Conservation (phyloP, 35 echinoderm and acorn worm genomes). For the Ophioderma brevispina region DNA sequence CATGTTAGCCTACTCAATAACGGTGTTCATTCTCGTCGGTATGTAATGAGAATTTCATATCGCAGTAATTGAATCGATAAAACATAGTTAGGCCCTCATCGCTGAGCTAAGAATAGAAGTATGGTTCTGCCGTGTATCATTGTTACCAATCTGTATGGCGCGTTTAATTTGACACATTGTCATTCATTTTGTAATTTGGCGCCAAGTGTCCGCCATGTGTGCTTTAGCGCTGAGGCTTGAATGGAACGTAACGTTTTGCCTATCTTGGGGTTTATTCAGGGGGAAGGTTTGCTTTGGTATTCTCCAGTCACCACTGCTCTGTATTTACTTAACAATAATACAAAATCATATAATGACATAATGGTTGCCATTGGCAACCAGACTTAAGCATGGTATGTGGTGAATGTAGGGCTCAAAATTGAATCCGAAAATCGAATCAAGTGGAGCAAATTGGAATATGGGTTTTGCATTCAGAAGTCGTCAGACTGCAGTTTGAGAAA, state of each 20-base stretch:
- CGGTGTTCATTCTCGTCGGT: neutral
- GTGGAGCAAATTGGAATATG: too few relatives aligned
- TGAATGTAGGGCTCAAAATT: neutral
- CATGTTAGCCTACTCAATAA: neutral
- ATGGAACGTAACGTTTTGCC: too few relatives aligned
- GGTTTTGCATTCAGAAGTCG: too few relatives aligned
- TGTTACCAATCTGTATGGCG: neutral
- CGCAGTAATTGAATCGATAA: neutral
- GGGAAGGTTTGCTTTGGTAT: too few relatives aligned
- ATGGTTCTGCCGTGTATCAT: neutral
- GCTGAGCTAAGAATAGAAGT: neutral
- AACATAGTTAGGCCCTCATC: neutral
- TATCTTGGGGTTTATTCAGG: too few relatives aligned
- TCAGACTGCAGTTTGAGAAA: too few relatives aligned
- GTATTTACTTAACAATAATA: neutral
- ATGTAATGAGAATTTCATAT: neutral
- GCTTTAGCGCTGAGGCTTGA: neutral
- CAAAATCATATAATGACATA: neutral
- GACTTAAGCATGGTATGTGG: neutral
- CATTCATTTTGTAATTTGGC: neutral
- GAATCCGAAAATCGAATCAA: too few relatives aligned
- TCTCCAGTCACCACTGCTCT: neutral
- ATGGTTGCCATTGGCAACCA: neutral
- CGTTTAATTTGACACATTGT: neutral
- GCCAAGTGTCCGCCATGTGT: neutral